Conservation (phyloP, 2,888 invertebrate genomes). For the Sialis fuliginosa region DNA sequence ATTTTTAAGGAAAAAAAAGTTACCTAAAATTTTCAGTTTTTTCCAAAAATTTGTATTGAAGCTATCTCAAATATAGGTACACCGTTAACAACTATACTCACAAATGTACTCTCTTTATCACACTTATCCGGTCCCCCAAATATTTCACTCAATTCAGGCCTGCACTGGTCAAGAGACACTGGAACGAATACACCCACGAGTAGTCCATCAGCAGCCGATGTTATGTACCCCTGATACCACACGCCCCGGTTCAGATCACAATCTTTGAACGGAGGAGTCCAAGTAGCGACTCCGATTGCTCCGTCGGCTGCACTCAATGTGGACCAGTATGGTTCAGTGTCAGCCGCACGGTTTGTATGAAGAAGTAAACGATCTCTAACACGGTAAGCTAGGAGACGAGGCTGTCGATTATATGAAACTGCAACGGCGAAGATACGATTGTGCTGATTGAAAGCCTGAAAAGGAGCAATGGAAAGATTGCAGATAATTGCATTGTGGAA, state of each 20-base stretch:
- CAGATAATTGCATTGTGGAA: no score
- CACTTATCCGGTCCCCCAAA: conserved; percentile 48
- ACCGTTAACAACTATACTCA: conserved; percentile 13
- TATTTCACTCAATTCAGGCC: conserved; percentile 44
- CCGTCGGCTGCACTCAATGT: no score
- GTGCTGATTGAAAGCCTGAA: not conserved
- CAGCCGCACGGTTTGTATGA: not conserved
- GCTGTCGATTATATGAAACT: not conserved
- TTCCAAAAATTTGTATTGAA: no score
- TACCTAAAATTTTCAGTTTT: no score
- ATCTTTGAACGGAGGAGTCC: conserved; percentile 24
- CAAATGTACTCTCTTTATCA: conserved; percentile 30
- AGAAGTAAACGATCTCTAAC: conserved; percentile 1
- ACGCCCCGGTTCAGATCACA: conserved; percentile 19
- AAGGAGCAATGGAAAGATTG: no score
- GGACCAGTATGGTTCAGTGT: not conserved
- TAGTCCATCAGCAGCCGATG: conserved; percentile 13
- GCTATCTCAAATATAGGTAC: no score
- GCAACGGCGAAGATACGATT: conserved; percentile 1
- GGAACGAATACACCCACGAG: conserved; percentile 22
- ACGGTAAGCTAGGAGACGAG: not conserved
- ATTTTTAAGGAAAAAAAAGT: no score
- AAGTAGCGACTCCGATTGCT: conserved; percentile 8
- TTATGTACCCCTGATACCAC: conserved; percentile 23
- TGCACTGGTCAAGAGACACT: conserved; percentile 53